These are phyloP conservation scores for Drosophila miranda DNA, from an alignment of 1,140 invertebrate species.

Conservation along the genomic window DNA sequence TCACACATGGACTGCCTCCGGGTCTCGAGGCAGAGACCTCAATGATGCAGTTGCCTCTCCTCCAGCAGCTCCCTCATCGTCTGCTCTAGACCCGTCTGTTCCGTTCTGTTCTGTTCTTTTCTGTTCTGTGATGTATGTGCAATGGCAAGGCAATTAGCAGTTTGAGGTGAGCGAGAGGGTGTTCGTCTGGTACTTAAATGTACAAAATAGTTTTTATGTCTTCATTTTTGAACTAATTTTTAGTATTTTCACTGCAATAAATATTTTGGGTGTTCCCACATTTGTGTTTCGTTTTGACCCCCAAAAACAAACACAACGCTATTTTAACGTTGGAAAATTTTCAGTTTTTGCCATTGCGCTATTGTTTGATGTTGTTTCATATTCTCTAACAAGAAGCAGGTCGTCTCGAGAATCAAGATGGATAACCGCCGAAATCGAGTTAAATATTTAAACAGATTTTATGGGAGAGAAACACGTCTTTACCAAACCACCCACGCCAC, in stretches of 20 bases:
- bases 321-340: conserved; percentile 1
- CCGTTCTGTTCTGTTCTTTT: too few species aligned
- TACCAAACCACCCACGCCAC: conserved; percentile 89
- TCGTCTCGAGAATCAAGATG: neutral
- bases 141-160: conserved; percentile 33
- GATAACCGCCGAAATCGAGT: conserved; percentile 14
- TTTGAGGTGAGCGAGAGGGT: neutral
- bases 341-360: conserved; percentile 11
- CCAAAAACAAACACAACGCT: conserved; percentile 8
- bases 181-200: conserved; percentile 38
- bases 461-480: conserved; percentile 72
- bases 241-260: conserved; percentile 53
- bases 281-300: conserved; percentile 27
- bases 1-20: conserved; percentile 16
- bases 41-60: conserved; percentile 14
- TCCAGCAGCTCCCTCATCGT: conserved; percentile 1
- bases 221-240: conserved; percentile 70
- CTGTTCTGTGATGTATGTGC: neutral
- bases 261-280: conserved; percentile 23
- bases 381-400: neutral
- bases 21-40: too few species aligned
- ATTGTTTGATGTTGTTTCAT: conserved; percentile 23
- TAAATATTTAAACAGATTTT: conserved; percentile 40
- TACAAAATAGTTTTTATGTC: conserved; percentile 61
- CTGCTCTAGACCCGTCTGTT: too few species aligned